phyloP scores from a whole-genome alignment of 2,888 invertebrate genomes.

The Andrena chrysosceles region DNA sequence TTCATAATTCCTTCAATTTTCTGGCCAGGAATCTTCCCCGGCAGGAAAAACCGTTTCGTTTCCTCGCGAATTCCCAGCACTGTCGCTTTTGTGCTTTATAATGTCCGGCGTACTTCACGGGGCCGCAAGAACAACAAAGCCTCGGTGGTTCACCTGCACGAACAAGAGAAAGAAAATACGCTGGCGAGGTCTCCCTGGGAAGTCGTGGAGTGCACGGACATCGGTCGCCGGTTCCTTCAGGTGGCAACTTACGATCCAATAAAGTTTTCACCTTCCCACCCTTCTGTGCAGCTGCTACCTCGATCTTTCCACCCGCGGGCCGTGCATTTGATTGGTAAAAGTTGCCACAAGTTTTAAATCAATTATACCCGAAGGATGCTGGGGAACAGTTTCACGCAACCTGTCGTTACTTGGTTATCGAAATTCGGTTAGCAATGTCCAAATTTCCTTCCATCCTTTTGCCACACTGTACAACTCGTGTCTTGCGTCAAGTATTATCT shows the following conservation, averaged over 20 bases:
- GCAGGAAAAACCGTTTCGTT: constrained; percentile 27
- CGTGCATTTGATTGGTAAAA: constrained; percentile 62
- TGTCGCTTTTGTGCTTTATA: constrained; percentile 36
- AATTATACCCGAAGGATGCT: constrained; percentile 53
- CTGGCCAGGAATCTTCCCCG: not conserved
- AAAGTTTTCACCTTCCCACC: constrained; percentile 64
- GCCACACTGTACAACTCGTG: not conserved
- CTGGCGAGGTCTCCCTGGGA: constrained; percentile 19
- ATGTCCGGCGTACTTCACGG: constrained; percentile 27
- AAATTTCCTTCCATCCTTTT: not conserved
- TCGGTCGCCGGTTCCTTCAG: constrained; percentile 54
- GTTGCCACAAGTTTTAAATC: constrained; percentile 63
- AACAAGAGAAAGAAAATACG: constrained; percentile 65
- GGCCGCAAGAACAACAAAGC: constrained; percentile 59
- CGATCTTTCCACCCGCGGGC: constrained; percentile 65
- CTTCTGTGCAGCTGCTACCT: constrained; percentile 64
- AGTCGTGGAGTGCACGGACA: constrained; percentile 57
- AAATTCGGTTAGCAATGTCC: not conserved
- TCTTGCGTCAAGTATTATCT: not conserved
- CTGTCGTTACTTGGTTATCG: not conserved
- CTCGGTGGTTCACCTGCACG: constrained; percentile 19
- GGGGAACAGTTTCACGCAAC: constrained; percentile 4
- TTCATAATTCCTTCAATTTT: constrained; percentile 41
- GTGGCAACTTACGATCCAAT: constrained; percentile 74
- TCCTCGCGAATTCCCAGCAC: constrained; percentile 30